phyloP scores from a whole-genome alignment of 2,888 invertebrate species.

The Drosophila robusta region DNA sequence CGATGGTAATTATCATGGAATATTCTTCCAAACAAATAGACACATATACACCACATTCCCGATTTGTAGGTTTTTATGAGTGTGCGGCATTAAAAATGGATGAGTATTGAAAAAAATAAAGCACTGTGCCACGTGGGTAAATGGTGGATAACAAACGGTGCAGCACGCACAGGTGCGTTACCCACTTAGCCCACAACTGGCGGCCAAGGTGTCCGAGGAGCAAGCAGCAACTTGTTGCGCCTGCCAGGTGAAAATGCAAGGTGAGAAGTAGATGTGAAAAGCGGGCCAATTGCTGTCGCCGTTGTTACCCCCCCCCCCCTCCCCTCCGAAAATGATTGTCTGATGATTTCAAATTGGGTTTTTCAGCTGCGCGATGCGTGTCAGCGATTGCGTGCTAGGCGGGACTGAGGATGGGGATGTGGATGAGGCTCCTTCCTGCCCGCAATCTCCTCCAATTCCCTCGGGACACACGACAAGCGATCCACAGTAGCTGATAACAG shows the following conservation, averaged over 20 bases:
- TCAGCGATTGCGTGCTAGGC: constrained; percentile 54
- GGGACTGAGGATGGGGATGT: too few species aligned
- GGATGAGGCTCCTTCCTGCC: too few species aligned
- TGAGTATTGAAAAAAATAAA: constrained; percentile 50
- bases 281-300: constrained; percentile 17
- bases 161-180: constrained; percentile 43
- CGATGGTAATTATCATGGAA: constrained; percentile 45
- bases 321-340: constrained; percentile 20
- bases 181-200: constrained; percentile 6
- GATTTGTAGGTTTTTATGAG: constrained; percentile 12
- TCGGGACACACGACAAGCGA: constrained; percentile 25
- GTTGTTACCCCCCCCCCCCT: too few species aligned
- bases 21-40: background rate
- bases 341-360: constrained; percentile 43
- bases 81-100: constrained; percentile 59
- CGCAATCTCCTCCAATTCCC: constrained; percentile 10
- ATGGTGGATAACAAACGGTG: constrained; percentile 8
- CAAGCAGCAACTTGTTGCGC: constrained; percentile 44
- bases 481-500: constrained; percentile 59
- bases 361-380: constrained; percentile 69
- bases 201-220: constrained; percentile 3
- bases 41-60: background rate
- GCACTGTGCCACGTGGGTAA: constrained; percentile 43
- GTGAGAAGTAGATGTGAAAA: constrained; percentile 18
- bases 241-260: background rate